These are phyloP conservation scores for Bradypus variegatus DNA, from an alignment of 2,797 vertebrate species.

Conservation along the genomic window DNA sequence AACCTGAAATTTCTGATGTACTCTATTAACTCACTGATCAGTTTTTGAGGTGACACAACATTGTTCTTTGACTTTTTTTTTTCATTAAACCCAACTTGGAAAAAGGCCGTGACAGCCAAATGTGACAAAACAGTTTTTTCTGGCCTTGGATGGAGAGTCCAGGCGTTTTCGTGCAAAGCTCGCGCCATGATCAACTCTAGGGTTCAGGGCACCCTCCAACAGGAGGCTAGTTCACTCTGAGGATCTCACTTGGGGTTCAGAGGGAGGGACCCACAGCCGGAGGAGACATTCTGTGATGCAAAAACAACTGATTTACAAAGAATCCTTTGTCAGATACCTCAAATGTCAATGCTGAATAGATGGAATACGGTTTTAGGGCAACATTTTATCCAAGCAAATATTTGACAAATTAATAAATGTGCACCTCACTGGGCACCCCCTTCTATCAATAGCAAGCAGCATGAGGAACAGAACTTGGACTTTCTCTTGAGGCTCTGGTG, in stretches of 20 bases:
- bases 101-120: neutral
- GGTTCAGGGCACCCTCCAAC: too few relatives aligned
- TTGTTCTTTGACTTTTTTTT: neutral
- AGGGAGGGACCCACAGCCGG: neutral
- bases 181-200: too few relatives aligned
- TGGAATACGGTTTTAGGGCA: neutral
- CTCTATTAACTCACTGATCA: fast-evolving
- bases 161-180: too few relatives aligned
- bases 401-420: slow-evolving; percentile 36
- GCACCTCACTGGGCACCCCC: neutral
- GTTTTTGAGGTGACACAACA: neutral
- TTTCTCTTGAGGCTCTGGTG: neutral
- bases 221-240: too few relatives aligned
- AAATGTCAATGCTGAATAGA: neutral
- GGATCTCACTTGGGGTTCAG: neutral
- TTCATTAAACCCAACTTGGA: neutral
- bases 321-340: neutral
- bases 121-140: too few relatives aligned
- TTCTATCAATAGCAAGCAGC: neutral
- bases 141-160: fast-evolving
- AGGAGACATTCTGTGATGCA: neutral
- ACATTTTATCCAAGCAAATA: slow-evolving; percentile 1
- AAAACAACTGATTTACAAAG: neutral
- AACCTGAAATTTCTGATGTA: fast-evolving
- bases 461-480: neutral